Conservation (phyloP, 2,797 vertebrate genomes). For the Brachymystax lenok region DNA sequence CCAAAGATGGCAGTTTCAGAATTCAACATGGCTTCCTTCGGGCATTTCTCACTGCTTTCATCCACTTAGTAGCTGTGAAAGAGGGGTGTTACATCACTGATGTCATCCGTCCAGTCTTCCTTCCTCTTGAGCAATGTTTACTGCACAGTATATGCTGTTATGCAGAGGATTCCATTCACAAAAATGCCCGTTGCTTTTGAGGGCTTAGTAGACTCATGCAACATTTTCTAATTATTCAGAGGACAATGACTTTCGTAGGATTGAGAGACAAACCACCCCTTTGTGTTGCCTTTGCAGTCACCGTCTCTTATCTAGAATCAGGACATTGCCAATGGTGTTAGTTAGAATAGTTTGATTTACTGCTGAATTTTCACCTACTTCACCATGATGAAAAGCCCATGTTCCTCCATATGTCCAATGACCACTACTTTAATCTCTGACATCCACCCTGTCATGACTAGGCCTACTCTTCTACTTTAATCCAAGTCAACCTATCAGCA, state of each 20-base stretch:
- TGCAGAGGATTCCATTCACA: not conserved
- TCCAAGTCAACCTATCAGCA: constrained; percentile 37
- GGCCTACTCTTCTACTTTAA: constrained; percentile 22
- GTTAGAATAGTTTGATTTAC: constrained; percentile 2
- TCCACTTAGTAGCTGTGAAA: constrained; percentile 19
- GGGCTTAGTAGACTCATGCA: too few relatives aligned
- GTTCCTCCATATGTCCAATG: constrained; percentile 21
- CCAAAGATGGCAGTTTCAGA: constrained; percentile 24
- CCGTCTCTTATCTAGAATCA: constrained; percentile 34
- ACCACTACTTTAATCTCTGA: constrained; percentile 6
- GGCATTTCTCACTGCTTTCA: not conserved
- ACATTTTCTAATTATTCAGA: not conserved
- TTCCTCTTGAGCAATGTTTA: not conserved
- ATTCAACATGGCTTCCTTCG: constrained; percentile 2
- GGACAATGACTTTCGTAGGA: not conserved
- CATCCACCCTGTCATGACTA: constrained; percentile 41
- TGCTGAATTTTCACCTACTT: not conserved
- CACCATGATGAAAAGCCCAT: constrained; percentile 3
- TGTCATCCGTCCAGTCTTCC: not conserved
- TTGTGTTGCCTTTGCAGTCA: constrained; percentile 32
- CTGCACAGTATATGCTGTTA: not conserved
- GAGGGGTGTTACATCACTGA: constrained; percentile 10
- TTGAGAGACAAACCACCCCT: constrained; percentile 31
- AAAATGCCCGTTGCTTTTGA: not conserved
- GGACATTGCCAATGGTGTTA: constrained; percentile 32